These are phyloP conservation scores for Scaptodrosophila lebanonensis DNA, from an alignment of 1,140 invertebrate species.

Conservation along the genomic window DNA sequence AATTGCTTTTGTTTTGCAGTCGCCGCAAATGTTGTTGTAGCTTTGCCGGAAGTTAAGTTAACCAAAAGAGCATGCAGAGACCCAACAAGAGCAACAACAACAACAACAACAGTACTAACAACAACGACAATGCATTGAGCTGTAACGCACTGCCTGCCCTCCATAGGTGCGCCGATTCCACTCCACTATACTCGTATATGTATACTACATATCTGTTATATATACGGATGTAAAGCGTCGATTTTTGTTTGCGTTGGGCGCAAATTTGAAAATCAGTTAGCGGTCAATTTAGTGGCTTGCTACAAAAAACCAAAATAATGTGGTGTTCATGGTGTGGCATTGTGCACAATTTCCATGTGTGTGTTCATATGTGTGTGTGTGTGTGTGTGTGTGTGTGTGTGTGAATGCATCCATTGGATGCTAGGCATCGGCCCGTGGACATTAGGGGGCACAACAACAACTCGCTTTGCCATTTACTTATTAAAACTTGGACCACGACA, in stretches of 20 bases:
- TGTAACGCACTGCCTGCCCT: constrained; percentile 37
- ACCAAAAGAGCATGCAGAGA: constrained; percentile 52
- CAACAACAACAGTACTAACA: constrained; percentile 7
- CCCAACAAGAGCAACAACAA: constrained; percentile 37
- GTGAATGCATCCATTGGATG: no score
- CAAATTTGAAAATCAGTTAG: constrained; percentile 71
- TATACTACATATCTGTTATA: no score
- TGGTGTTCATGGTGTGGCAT: constrained; percentile 65
- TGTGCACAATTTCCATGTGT: constrained; percentile 35
- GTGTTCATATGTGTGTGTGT: no score
- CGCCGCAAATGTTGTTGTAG: constrained; percentile 4
- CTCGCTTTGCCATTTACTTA: no score
- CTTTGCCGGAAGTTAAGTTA: constrained; percentile 61
- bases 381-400: no score
- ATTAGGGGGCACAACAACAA: no score
- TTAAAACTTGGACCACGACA: no score
- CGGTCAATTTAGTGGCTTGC: constrained; percentile 60
- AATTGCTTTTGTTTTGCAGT: constrained; percentile 59
- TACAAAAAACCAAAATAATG: constrained; percentile 65
- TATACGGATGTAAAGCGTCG: constrained; percentile 1
- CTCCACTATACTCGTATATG: not conserved
- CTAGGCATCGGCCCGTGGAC: no score
- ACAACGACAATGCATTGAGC: constrained; percentile 21
- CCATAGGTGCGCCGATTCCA: constrained; percentile 41
- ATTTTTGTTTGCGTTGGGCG: constrained; percentile 17